Evolutionary conservation across 2,888 invertebrate genomes (phyloP).

Genomic region (Eupithecia insigniata): DNA sequence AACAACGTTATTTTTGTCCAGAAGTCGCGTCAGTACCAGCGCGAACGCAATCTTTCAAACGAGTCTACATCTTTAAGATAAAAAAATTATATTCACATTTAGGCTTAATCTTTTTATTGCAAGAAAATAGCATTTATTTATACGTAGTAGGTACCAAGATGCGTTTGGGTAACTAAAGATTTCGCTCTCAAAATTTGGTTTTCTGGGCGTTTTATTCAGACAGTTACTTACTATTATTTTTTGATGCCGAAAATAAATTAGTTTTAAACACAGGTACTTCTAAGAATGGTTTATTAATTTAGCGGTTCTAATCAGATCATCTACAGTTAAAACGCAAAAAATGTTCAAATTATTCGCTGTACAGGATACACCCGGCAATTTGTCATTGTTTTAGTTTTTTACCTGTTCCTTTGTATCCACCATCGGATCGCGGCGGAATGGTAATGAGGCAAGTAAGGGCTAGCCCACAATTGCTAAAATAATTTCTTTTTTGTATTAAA

Average conservation of each 20-base stretch:
- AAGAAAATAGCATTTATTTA: not conserved
- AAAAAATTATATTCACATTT: constrained; percentile 15
- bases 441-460: constrained; percentile 51
- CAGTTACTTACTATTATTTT: no score
- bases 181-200: not conserved
- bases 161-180: not conserved
- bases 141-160: not conserved
- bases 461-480: no score
- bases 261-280: not conserved
- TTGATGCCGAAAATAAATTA: no score
- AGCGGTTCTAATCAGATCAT: constrained; percentile 7
- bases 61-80: not conserved
- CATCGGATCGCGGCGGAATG: constrained; percentile 57
- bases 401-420: constrained; percentile 52
- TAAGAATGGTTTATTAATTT: not conserved
- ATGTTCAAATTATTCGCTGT: constrained; percentile 29
- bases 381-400: constrained; percentile 64
- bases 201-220: no score
- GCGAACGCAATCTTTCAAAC: not conserved
- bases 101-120: not conserved
- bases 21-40: not conserved
- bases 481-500: no score
- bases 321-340: constrained; percentile 14
- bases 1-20: not conserved
- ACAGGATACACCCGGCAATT: constrained; percentile 54